phyloP scores from a whole-genome alignment of 2,888 invertebrate genomes.

The Cantharis nigra region DNA sequence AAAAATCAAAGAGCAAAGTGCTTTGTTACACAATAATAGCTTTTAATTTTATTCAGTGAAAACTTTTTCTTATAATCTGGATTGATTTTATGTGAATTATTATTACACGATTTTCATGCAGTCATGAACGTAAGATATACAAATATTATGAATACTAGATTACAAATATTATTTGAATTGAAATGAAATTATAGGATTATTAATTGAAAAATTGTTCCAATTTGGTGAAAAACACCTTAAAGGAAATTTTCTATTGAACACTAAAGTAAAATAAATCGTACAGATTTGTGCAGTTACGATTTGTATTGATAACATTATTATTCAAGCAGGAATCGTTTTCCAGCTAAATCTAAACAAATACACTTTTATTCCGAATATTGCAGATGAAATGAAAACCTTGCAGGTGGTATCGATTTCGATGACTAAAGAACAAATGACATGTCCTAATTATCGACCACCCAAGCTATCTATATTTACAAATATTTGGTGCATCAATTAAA shows the following conservation, averaged over 20 bases:
- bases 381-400: not conserved
- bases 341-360: not conserved
- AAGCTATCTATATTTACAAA: constrained; percentile 10
- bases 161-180: too few relatives aligned
- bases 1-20: too few relatives aligned
- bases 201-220: not conserved
- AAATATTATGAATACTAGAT: too few relatives aligned
- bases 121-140: too few relatives aligned
- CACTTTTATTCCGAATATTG: not conserved
- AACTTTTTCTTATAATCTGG: too few relatives aligned
- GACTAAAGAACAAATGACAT: constrained; percentile 1
- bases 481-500: too few relatives aligned
- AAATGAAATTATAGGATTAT: too few relatives aligned
- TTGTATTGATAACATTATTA: not conserved
- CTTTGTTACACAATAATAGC: too few relatives aligned
- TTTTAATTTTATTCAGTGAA: too few relatives aligned
- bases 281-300: not conserved
- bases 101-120: too few relatives aligned
- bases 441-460: constrained; percentile 23
- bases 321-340: not conserved
- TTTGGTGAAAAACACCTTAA: not conserved
- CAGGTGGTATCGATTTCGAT: not conserved
- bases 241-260: not conserved
- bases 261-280: not conserved
- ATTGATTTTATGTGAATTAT: too few relatives aligned